Percentiles rank a stretch among this genome's conserved stretches.
Conservation (phyloP, 2,888 invertebrate genomes). For the Cataglyphis rosenhaueri region DNA sequence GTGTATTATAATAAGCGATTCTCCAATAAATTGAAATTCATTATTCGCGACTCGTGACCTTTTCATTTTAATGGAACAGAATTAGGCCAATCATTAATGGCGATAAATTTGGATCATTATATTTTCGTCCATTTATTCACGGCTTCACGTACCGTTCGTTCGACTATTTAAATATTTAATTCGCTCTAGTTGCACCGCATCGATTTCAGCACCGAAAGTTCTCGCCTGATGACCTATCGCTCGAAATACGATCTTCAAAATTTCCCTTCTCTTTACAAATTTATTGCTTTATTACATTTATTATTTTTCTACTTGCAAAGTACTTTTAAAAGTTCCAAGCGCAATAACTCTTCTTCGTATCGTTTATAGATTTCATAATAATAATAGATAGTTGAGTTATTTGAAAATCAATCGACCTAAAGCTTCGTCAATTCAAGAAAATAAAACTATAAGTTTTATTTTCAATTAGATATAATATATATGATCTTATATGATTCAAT, state of each 20-base stretch:
- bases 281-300: not conserved
- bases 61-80: constrained; percentile 23
- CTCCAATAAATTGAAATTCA: constrained; percentile 1
- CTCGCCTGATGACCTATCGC: constrained; percentile 20
- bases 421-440: not conserved
- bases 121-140: constrained; percentile 42
- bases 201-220: constrained; percentile 55
- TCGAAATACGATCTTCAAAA: constrained; percentile 45
- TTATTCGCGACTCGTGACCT: constrained; percentile 28
- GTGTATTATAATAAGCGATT: not conserved
- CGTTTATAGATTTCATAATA: not conserved
- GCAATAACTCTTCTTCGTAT: not conserved
- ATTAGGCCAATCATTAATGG: constrained; percentile 21
- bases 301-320: not conserved
- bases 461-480: not conserved
- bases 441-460: not conserved
- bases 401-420: not conserved
- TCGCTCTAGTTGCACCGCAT: constrained; percentile 58
- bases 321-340: not conserved
- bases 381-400: not conserved
- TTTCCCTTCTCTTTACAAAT: not conserved
- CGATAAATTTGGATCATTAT: constrained; percentile 26
- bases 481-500: not conserved
- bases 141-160: constrained; percentile 14
- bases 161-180: constrained; percentile 58